Evolutionary conservation across 2,797 vertebrate genomes (phyloP), one percentile per base, ranked within the genome.

Genomic region (Rousettus madagascariensis): DNA sequence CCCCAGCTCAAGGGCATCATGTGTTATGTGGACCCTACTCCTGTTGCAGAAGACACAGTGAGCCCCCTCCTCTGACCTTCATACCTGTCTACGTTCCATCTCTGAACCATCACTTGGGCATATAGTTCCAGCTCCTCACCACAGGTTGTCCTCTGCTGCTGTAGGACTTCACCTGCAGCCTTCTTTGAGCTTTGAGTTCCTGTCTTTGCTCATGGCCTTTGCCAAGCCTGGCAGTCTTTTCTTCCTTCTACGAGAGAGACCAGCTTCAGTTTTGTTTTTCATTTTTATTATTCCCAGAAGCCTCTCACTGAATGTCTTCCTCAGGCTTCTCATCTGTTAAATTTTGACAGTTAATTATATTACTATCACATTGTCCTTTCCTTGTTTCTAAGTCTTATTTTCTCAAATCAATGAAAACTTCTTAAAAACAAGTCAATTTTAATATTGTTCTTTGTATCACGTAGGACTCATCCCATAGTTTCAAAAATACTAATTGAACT

Each of bases 381-480:
- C 75, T 95, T 88, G 65, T 89, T 75, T 86, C 65, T 68, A n/a
- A 77, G 33, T 89, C 72, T 95, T 69, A 80, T 86, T 96, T 97
- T 96, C 92, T 88, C 26, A 61, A 63, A 13, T 63, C 51, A 24
- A 87, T 88, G 57, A 51, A 80, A 88, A 86, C 43, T 69, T 59
- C 71, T 82, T 75, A 41, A 94, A 71, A 90, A 51, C 59, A 59
- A 20, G 75, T 36, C 28, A 10, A 55, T 93, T 95, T 68, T 51
- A 68, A 78, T 82, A 74, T 55, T 83, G 84, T 93, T 61, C 87
- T 80, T 91, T 94, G 57, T 71, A 53, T 71, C 59, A 38, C n/a
- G 16, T 43, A 33, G 30, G 61, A 78, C 66, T 55, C 33, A 53
- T 46, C 7, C 22, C 22, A 3, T 15, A 63, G n/a, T 46, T 84